These are phyloP conservation scores for Amyelois transitella DNA, from an alignment of 1,140 invertebrate genomes.

Conservation along the genomic window DNA sequence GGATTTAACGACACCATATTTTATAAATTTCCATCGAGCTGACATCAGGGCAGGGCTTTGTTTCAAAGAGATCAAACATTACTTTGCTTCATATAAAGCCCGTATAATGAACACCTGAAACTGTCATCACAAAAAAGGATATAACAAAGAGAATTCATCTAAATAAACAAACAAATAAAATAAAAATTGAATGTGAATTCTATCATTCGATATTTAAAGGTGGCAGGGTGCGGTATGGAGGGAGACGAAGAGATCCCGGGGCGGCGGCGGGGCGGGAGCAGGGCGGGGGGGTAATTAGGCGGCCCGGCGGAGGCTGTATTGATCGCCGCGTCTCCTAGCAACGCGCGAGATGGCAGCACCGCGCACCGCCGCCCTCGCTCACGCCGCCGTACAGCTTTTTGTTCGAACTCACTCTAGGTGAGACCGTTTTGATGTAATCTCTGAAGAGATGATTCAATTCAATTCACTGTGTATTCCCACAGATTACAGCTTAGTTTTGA, in stretches of 20 bases:
- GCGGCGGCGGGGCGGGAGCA: conserved; percentile 21
- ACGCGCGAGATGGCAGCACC: conserved; percentile 68
- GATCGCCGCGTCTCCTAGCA: conserved; percentile 67
- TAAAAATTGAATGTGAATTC: conserved; percentile 69
- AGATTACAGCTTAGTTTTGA: conserved; percentile 23
- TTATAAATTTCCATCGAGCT: neutral
- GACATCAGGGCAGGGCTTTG: neutral
- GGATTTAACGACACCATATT: neutral
- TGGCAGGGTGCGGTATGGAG: conserved; percentile 23
- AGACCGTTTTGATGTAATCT: conserved; percentile 65
- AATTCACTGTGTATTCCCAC: conserved; percentile 6
- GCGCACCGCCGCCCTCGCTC: conserved; percentile 48
- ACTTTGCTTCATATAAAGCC: neutral
- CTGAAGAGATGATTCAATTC: conserved; percentile 58
- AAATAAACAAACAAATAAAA: conserved; percentile 56
- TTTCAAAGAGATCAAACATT: neutral
- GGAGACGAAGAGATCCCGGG: conserved; percentile 15
- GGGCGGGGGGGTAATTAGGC: conserved; percentile 60
- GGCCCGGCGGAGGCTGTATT: conserved; percentile 72
- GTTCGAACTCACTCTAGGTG: conserved; percentile 58
- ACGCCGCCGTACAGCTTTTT: conserved; percentile 52
- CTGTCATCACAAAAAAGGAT: neutral
- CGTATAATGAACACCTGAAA: neutral
- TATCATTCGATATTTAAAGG: conserved; percentile 73
- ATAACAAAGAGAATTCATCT: conserved; percentile 21